Base-by-base conservation (phyloP, 2,113 vertebrate genomes). In the Clinocottus analis region DNA sequence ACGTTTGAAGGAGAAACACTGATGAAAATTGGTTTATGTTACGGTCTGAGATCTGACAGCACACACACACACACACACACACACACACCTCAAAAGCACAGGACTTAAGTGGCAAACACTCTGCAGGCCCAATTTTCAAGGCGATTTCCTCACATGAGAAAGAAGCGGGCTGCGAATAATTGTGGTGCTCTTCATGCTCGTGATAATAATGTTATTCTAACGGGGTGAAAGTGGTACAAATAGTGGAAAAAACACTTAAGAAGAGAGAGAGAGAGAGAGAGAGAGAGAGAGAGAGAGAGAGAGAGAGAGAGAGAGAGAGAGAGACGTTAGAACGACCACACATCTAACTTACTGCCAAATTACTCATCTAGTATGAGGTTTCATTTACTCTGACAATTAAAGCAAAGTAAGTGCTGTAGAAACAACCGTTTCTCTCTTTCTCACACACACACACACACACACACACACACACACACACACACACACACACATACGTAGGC, bases 111-210 rank as follows among this genome's bases (percentile, higher is more conserved):
- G 90, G 86, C 80, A 85, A 93, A 95, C 93, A 93, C 90, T 94
- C 91, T 89, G 90, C 94, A 95, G 94, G 87, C 91, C 86, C 93
- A 94, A 95, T 94, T 95, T 95, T 94, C 93, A 93, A 91, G 92
- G 89, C 89, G 88, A 94, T 95, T 94, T 95, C 94, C 94, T 84
- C 93, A 93, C 91, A 93, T 94, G 87, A 94, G 84, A 93, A 93
- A 92, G 85, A 6, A 87, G 65, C 53, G 80, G 86, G 82, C 92
- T 93, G 92, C 91, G 91, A 93, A 91, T 94, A 92, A 95, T 94
- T 93, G 94, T 87, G 85, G 87, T 78, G 87, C 88, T 92, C 90
- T 93, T 94, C 93, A 94, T 91, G 93, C 92, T 91, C 85, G 90
- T 87, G 88, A 93, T 94, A 94, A 95, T 93, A 91, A 91, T 94